Evolutionary conservation across 2,888 invertebrate species (phyloP), one percentile per base, ranked within the genome.

Genomic region (Parnassius apollo): DNA sequence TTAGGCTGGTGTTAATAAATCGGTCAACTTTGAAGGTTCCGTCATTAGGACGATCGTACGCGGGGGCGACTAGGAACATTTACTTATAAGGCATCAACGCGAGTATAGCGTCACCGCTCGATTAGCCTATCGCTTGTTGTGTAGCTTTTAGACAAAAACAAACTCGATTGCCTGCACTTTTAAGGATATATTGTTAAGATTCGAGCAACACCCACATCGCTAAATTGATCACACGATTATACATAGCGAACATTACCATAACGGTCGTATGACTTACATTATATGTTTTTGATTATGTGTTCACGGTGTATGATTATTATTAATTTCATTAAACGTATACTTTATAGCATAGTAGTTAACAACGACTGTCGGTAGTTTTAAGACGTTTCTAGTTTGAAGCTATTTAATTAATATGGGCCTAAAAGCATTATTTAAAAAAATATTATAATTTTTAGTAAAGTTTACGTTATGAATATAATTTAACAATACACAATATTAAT

Each of bases 1-100:
- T 82, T 77, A 80, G 79, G 81, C 72, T 73, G 71, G 70, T 70
- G 71, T 78, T 71, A 78, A 80, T 79, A 83, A 85, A 83, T 80
- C 73, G 73, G 73, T 70, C 72, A 68, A 65, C 65, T 76, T 74
- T 25, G 50, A 64, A 77, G 74, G 80, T 83, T 83, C 81, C 79
- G 82, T 78, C 78, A 78, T 75, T 75, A 73, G 68, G 71, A 74
- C 73, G 59, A 60, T 9, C n/a, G 61, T 61, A 67, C 75, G 91
- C 85, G 91, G 91, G 90, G 91, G 91, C 90, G 91, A 87, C 75
- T 86, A 88, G 88, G 88, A 88, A 87, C 85, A 82, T 80, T 72
- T 76, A 78, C 90, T 77, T 89, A 88, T 88, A 91, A 76, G 91
- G 91, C 70, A 73, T 73, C 74, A 78, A 75, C 73, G 73, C 75